phyloP scores from a whole-genome alignment of 2,113 vertebrate species.

The Amphiprion percula region DNA sequence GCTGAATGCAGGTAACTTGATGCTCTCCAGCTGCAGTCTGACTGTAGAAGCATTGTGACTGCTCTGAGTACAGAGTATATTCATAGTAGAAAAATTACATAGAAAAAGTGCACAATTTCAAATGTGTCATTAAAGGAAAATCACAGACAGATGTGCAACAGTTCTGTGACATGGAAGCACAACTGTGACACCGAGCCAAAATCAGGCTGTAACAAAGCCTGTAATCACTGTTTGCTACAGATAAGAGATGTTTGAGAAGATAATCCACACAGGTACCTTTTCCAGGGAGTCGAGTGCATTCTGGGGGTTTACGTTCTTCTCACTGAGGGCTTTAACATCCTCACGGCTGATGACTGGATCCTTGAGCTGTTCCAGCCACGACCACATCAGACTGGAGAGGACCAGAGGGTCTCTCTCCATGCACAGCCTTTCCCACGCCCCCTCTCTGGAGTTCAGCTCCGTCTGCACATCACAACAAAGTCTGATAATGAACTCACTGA shows the following conservation, averaged over 20 bases:
- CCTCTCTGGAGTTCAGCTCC: conserved; percentile 93
- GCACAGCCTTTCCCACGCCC: conserved; percentile 94
- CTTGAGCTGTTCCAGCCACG: conserved; percentile 96
- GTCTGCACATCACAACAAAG: conserved; percentile 79
- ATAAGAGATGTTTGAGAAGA: not conserved
- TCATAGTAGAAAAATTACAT: too few species aligned
- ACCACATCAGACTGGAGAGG: conserved; percentile 95
- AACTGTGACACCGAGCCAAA: too few species aligned
- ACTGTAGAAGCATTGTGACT: too few species aligned
- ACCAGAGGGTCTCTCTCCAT: conserved; percentile 91
- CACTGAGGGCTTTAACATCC: conserved; percentile 85
- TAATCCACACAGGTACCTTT: conserved; percentile 83
- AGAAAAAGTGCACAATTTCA: too few species aligned
- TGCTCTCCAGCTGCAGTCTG: too few species aligned
- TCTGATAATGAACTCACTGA: not conserved
- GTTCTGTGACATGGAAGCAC: too few species aligned
- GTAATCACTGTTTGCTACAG: not conserved
- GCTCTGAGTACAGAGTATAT: too few species aligned
- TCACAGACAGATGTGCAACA: too few species aligned
- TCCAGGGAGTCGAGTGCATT: conserved; percentile 87
- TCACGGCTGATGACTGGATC: conserved; percentile 90
- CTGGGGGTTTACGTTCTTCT: conserved; percentile 79
- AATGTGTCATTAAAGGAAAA: too few species aligned
- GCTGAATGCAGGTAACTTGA: too few species aligned
- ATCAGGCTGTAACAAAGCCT: too few species aligned